Base-by-base conservation (phyloP, 1,140 invertebrate genomes). In the Cotesia chilonis region DNA sequence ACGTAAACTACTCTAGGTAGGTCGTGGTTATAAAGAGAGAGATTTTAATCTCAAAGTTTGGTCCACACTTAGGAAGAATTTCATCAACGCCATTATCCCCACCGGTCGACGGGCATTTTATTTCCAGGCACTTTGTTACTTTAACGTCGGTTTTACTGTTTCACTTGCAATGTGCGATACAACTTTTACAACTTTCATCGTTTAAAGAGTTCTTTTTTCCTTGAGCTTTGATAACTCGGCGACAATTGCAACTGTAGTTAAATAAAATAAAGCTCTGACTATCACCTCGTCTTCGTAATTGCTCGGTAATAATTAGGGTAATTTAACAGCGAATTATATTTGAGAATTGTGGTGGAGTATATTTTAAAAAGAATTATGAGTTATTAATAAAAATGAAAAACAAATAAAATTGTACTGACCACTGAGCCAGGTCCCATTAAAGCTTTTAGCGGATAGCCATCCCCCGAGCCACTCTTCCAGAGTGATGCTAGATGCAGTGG, bases 341-440 rank as follows among this genome's bases (percentile, higher is more conserved):
- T 28, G 1, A 28, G 28, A 28, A 28, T 28, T 28, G 1, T 28
- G 28, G 28, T 28, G 28, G 28, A 28, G 28, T 28, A 28, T 28
- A 28, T 28, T 28, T 28, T 28, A 28, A 28, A 28, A 28, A 28
- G 28, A 28, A 28, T 28, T 28, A 28, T 28, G 28, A 28, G 3
- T 28, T 28, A 28, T 28, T 1, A 28, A 28, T 28, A 28, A 28
- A 28, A 28, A 28, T 28, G 28, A 28, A 1, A 28, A 28, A 1
- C 28, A 28, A 28, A 28, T 28, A 73, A 54, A 73, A 64, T 73
- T 70, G 67, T 73, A 83, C 83, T 82, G 75, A 87, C 86, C 85
- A 71, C 78, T 84, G 63, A 87, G 77, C 86, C 86, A 87, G 74
- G 84, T 85, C 75, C 84, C 85, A 73, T 87, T 87, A 77, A 87